phyloP scores from a whole-genome alignment of 2,797 vertebrate genomes.

The Stomatorhinus walkeri region DNA sequence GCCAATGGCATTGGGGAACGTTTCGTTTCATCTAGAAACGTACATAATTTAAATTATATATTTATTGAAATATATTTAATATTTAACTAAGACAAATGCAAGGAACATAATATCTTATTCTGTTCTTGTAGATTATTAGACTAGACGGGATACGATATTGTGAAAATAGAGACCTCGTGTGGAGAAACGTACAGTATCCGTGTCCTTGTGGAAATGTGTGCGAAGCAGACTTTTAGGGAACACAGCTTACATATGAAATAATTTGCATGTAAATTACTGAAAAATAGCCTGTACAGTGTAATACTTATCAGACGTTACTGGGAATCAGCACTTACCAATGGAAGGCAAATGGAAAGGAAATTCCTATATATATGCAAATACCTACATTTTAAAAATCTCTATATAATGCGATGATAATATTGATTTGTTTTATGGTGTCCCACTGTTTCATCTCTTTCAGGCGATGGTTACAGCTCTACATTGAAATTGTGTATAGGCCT shows the following conservation, averaged over 20 bases:
- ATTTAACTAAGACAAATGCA: neutral
- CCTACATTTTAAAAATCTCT: neutral
- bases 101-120: neutral
- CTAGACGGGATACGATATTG: neutral
- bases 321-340: neutral
- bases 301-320: neutral
- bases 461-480: neutral
- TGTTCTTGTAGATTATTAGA: neutral
- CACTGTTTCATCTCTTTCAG: neutral
- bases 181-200: neutral
- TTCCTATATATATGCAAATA: slow-evolving; percentile 1
- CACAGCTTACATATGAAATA: neutral
- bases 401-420: neutral
- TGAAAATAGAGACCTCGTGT: neutral
- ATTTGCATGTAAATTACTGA: neutral
- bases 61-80: neutral
- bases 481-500: neutral
- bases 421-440: neutral
- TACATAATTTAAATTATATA: neutral
- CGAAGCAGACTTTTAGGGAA: neutral
- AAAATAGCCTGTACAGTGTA: neutral
- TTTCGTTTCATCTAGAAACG: neutral
- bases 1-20: neutral
- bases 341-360: neutral
- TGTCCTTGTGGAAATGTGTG: neutral